phyloP scores from a whole-genome alignment of 2,888 invertebrate species.

The Apamea monoglypha region DNA sequence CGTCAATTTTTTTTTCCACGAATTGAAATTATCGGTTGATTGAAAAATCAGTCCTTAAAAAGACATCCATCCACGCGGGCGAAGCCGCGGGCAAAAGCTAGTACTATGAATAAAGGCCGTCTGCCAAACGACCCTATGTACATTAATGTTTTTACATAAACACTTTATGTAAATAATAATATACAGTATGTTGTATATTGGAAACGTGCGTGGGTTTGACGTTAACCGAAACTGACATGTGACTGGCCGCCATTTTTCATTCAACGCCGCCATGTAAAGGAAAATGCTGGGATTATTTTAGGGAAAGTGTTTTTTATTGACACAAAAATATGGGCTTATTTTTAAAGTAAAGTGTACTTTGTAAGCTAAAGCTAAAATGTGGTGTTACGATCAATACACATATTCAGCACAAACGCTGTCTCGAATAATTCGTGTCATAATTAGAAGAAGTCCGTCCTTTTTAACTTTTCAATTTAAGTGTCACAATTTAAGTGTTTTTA shows the following conservation, averaged over 20 bases:
- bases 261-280: slow-evolving; percentile 11
- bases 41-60: too few relatives aligned
- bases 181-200: slow-evolving; percentile 10
- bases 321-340: not conserved
- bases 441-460: too few relatives aligned
- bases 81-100: not conserved
- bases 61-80: too few relatives aligned
- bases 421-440: not conserved
- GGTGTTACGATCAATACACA: not conserved
- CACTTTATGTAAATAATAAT: not conserved
- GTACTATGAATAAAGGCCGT: not conserved
- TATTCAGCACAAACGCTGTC: not conserved
- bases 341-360: not conserved
- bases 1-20: too few relatives aligned
- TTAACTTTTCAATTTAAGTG: too few relatives aligned
- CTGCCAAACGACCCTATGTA: not conserved
- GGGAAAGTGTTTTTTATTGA: not conserved
- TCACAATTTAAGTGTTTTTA: too few relatives aligned
- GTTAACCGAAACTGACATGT: slow-evolving; percentile 40
- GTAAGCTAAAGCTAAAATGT: too few relatives aligned
- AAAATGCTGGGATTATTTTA: slow-evolving; percentile 1
- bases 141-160: slow-evolving; percentile 23
- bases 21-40: too few relatives aligned
- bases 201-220: slow-evolving; percentile 32
- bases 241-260: slow-evolving; percentile 49